A percentile compares a stretch with the other conserved stretches of the same genome.
These are phyloP conservation scores for Brachymystax lenok DNA, from an alignment of 2,797 vertebrate genomes.

Conservation along the genomic window DNA sequence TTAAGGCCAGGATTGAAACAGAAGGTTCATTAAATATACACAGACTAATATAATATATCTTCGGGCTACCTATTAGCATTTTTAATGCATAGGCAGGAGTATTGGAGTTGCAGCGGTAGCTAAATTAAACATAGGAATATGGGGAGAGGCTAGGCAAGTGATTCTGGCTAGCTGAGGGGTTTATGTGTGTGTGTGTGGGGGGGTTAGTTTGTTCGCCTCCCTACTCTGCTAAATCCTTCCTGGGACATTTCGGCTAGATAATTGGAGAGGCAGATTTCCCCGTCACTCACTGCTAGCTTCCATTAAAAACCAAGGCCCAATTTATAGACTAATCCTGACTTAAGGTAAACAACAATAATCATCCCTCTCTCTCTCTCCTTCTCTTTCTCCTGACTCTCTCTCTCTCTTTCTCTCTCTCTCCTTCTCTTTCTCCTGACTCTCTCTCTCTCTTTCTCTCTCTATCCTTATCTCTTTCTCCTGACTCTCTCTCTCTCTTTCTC, in stretches of 20 bases:
- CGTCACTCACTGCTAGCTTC: conserved; percentile 38
- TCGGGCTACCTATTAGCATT: conserved; percentile 58
- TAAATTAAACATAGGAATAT: conserved; percentile 52
- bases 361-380: conserved; percentile 43
- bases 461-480: no score
- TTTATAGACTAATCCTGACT: conserved; percentile 54
- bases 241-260: conserved; percentile 38
- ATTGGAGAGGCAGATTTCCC: conserved; percentile 37
- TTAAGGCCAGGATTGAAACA: conserved; percentile 49
- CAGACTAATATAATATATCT: conserved; percentile 57
- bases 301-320: conserved; percentile 42
- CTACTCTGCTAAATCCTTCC: conserved; percentile 44
- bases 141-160: conserved; percentile 10
- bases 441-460: no score
- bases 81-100: conserved; percentile 51
- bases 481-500: conserved; percentile 7
- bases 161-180: neutral
- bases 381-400: conserved; percentile 20
- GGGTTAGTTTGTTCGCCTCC: conserved; percentile 17
- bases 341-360: conserved; percentile 59
- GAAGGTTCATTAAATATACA: conserved; percentile 59
- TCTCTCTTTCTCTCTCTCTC: conserved; percentile 14
- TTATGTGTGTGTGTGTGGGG: conserved; percentile 17
- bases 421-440: conserved; percentile 9
- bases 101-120: conserved; percentile 35